Evolutionary conservation across 1,140 invertebrate genomes (phyloP).

Genomic region (Dysdera silvatica): DNA sequence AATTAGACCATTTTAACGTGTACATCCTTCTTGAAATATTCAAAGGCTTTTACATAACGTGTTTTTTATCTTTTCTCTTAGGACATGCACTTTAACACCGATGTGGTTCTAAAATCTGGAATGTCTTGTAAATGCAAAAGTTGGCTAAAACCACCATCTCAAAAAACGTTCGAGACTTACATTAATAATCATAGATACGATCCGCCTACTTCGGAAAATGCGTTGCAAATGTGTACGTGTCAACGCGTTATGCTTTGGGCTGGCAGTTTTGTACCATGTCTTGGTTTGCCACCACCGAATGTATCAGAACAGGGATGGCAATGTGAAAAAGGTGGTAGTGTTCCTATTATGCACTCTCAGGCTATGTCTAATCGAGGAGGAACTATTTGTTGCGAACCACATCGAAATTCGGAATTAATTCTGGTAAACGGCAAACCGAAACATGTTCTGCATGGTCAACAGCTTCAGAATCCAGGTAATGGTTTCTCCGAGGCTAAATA

Average conservation of each 20-base stretch:
- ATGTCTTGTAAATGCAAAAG: too few relatives aligned
- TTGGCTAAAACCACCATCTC: too few relatives aligned
- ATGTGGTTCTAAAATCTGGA: too few relatives aligned
- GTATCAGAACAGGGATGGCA: not conserved
- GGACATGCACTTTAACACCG: too few relatives aligned
- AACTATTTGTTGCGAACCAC: conserved; percentile 14
- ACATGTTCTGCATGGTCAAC: conserved; percentile 9
- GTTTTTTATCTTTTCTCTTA: too few relatives aligned
- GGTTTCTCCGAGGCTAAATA: too few relatives aligned
- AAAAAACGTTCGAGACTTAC: too few relatives aligned
- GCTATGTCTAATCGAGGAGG: not conserved
- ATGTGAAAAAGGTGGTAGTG: conserved; percentile 12
- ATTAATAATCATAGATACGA: conserved; percentile 7
- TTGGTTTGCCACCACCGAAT: conserved; percentile 3
- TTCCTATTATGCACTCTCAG: not conserved
- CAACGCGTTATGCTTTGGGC: conserved; percentile 29
- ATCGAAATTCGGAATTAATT: conserved; percentile 10
- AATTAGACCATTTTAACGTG: too few relatives aligned
- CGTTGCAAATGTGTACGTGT: conserved; percentile 24
- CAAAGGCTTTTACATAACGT: too few relatives aligned
- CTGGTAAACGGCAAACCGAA: conserved; percentile 17
- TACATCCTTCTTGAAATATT: too few relatives aligned
- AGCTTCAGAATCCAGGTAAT: too few relatives aligned
- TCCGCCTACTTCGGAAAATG: not conserved
- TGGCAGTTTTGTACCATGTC: conserved; percentile 21